Evolutionary conservation across 2,113 vertebrate genomes (phyloP).

Genomic region (Guaruba guarouba): DNA sequence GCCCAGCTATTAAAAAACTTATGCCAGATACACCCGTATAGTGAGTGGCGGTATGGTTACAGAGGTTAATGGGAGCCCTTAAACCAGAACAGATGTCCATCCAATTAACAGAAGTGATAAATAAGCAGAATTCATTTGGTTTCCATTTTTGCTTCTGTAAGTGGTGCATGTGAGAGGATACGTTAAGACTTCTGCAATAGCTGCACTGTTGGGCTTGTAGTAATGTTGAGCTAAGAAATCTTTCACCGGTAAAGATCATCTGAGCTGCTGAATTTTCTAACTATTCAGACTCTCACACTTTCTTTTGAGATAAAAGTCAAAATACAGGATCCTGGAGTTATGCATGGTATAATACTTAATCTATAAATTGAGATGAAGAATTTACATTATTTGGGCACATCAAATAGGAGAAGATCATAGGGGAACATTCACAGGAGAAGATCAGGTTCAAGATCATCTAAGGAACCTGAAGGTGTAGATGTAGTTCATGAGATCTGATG

Average conservation of each 20-base stretch:
- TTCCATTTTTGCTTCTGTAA: not conserved
- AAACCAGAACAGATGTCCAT: not conserved
- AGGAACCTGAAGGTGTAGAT: not conserved
- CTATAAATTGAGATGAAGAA: not conserved
- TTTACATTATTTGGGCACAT: not conserved
- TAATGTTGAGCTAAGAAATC: not conserved
- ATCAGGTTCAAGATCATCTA: not conserved
- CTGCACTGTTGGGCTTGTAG: not conserved
- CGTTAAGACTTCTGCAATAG: not conserved
- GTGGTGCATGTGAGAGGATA: not conserved
- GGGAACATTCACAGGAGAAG: not conserved
- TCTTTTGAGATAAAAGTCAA: not conserved
- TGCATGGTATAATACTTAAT: not conserved
- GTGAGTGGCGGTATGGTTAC: not conserved
- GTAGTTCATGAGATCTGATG: not conserved
- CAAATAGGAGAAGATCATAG: not conserved
- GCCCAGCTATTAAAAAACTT: not conserved
- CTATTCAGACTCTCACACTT: not conserved
- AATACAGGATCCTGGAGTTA: not conserved
- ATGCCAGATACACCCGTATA: not conserved
- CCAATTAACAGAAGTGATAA: not conserved
- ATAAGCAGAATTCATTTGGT: not conserved
- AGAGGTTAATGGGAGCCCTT: not conserved
- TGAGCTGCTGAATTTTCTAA: not conserved
- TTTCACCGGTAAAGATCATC: not conserved